Conservation (phyloP, 1,140 invertebrate genomes). For the Protaetia brevitarsis region DNA sequence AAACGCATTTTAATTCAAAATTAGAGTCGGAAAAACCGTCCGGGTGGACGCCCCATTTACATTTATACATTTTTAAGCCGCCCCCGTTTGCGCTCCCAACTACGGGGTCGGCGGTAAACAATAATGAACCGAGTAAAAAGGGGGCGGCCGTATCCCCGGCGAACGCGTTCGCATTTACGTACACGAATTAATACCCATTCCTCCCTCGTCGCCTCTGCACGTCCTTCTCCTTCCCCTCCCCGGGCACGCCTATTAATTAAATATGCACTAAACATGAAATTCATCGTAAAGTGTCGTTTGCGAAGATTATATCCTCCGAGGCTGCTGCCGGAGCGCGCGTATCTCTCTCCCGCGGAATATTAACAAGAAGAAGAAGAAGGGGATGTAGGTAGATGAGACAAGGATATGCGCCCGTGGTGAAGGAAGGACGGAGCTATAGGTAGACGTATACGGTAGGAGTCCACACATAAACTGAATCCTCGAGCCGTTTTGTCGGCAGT, state of each 20-base stretch:
- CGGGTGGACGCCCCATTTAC: neutral
- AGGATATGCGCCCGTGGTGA: neutral
- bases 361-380: conserved; percentile 22
- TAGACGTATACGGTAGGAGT: conserved; percentile 26
- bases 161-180: neutral
- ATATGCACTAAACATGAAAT: conserved; percentile 40
- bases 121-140: neutral
- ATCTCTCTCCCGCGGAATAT: conserved; percentile 23
- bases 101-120: neutral
- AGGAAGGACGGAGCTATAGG: conserved; percentile 17
- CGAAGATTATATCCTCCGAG: conserved; percentile 35
- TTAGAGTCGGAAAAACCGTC: neutral
- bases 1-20: neutral
- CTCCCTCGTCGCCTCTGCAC: neutral
- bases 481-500: conserved; percentile 49
- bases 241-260: conserved; percentile 35
- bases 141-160: neutral
- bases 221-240: neutral
- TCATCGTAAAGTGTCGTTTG: conserved; percentile 37
- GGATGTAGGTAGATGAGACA: neutral
- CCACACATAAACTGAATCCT: conserved; percentile 47
- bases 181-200: neutral
- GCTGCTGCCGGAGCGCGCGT: neutral
- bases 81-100: neutral
- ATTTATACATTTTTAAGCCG: conserved; percentile 11